Evolutionary conservation across 2,113 vertebrate species (phyloP).

Genomic region (Phalacrocorax aristotelis): DNA sequence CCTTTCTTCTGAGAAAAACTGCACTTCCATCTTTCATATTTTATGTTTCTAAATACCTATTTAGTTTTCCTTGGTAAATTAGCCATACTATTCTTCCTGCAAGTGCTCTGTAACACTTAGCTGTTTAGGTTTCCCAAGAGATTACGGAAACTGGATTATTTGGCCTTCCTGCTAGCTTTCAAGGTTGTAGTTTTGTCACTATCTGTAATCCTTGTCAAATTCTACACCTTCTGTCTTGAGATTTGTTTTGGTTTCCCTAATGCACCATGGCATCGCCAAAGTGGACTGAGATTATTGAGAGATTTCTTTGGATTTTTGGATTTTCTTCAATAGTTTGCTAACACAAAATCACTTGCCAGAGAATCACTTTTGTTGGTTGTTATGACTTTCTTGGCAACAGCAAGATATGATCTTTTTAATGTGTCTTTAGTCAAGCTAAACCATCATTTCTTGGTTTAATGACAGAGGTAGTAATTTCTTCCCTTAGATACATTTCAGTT

Average conservation of each 20-base stretch:
- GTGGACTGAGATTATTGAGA: neutral
- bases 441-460: neutral
- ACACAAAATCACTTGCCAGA: neutral
- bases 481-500: neutral
- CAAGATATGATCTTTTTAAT: neutral
- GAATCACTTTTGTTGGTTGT: neutral
- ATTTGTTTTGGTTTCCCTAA: neutral
- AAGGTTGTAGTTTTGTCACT: neutral
- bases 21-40: neutral
- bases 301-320: neutral
- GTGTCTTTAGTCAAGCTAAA: neutral
- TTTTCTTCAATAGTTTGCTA: neutral
- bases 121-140: neutral
- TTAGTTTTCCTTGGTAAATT: neutral
- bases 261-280: neutral
- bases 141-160: neutral
- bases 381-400: neutral
- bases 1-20: neutral
- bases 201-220: neutral
- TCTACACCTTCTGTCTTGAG: neutral
- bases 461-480: neutral
- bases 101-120: neutral
- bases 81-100: neutral
- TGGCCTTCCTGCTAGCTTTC: neutral
- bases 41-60: neutral